phyloP scores from a whole-genome alignment of 1,140 invertebrate species.

The Bombus ignitus region DNA sequence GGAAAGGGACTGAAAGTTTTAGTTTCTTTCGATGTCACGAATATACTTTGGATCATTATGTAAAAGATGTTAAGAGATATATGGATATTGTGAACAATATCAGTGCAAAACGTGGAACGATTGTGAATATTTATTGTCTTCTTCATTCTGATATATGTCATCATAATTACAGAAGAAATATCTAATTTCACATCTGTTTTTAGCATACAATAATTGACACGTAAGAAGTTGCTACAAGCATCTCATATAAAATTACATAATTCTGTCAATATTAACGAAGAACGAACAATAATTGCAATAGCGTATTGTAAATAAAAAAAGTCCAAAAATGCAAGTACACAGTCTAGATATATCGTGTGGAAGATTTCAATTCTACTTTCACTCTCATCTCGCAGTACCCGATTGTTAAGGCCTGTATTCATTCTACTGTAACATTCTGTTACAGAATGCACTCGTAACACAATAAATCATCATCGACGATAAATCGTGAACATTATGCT shows the following conservation, averaged over 20 bases:
- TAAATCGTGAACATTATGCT: too few relatives aligned
- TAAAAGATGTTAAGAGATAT: too few relatives aligned
- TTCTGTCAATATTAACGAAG: background rate
- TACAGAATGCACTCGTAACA: too few relatives aligned
- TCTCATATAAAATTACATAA: background rate
- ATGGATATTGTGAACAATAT: too few relatives aligned
- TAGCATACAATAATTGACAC: background rate
- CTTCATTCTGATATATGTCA: background rate
- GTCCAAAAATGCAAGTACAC: background rate
- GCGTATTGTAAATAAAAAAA: background rate
- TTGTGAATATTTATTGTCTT: too few relatives aligned
- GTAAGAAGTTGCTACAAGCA: background rate
- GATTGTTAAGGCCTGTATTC: conserved; percentile 1
- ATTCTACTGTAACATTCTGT: too few relatives aligned
- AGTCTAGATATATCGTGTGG: background rate
- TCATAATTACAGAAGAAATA: background rate
- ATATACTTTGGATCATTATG: too few relatives aligned
- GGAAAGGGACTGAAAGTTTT: too few relatives aligned
- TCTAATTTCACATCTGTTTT: background rate
- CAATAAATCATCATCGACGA: too few relatives aligned
- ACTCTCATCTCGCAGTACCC: conserved; percentile 32
- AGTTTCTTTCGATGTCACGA: too few relatives aligned
- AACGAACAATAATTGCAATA: background rate
- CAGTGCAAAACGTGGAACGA: too few relatives aligned
- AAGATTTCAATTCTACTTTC: conserved; percentile 54